phyloP scores from a whole-genome alignment of 2,888 invertebrate species.

The Neoascia interrupta region DNA sequence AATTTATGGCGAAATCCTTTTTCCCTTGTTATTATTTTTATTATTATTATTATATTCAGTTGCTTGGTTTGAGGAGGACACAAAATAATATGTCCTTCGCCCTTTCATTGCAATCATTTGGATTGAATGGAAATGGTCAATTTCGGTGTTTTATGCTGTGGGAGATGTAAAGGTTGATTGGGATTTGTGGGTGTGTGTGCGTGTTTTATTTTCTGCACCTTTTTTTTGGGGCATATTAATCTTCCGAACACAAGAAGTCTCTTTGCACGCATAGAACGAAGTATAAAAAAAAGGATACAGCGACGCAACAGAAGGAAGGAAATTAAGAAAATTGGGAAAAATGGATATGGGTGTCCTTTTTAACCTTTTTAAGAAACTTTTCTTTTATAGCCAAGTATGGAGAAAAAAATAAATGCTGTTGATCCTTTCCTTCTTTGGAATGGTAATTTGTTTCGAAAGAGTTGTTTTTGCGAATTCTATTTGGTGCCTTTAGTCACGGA shows the following conservation, averaged over 20 bases:
- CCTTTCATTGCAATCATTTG: constrained; percentile 67
- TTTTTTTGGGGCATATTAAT: constrained; percentile 41
- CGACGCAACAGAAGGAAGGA: constrained; percentile 43
- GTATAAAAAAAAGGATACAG: constrained; percentile 7
- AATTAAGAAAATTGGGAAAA: constrained; percentile 60
- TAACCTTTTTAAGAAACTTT: constrained; percentile 33
- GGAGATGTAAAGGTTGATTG: constrained; percentile 34
- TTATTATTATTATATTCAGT: constrained; percentile 66
- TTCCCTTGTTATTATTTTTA: constrained; percentile 62
- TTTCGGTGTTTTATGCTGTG: constrained; percentile 63
- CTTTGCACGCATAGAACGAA: neutral
- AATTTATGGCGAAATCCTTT: constrained; percentile 66
- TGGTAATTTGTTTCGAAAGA: constrained; percentile 60
- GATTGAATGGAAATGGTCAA: constrained; percentile 69
- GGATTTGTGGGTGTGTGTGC: neutral
- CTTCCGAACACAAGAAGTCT: constrained; percentile 7
- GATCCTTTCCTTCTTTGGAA: constrained; percentile 57
- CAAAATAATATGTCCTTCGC: constrained; percentile 60
- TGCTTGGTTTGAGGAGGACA: constrained; percentile 30
- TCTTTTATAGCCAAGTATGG: constrained; percentile 13
- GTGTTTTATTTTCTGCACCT: constrained; percentile 14
- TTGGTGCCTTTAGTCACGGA: constrained; percentile 27
- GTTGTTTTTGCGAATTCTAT: constrained; percentile 36
- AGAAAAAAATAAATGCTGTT: constrained; percentile 50
- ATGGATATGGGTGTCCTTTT: constrained; percentile 57